These are phyloP conservation scores for Drosophila seguyi DNA, from an alignment of 1,140 invertebrate genomes.

Conservation along the genomic window DNA sequence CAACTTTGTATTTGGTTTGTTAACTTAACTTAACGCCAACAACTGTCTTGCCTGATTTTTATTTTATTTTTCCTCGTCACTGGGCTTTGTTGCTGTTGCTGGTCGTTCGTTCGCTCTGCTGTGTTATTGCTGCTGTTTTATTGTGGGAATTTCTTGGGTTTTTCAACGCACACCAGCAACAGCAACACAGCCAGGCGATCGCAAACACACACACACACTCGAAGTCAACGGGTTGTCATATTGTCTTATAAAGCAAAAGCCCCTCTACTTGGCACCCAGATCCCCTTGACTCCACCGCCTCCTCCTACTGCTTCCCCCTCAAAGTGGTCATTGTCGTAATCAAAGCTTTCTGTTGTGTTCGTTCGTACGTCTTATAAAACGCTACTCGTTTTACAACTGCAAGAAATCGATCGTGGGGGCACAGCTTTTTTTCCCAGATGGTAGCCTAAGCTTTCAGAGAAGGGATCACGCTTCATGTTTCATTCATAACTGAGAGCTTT, in stretches of 20 bases:
- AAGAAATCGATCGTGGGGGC: conserved; percentile 8
- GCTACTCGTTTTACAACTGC: conserved; percentile 71
- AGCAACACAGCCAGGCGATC: conserved; percentile 19
- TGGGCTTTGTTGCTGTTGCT: conserved; percentile 45
- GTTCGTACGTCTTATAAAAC: conserved; percentile 60
- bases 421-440: conserved; percentile 45
- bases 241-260: conserved; percentile 78
- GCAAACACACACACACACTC: conserved; percentile 5
- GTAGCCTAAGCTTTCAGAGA: conserved; percentile 36
- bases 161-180: conserved; percentile 78
- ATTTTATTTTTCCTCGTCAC: conserved; percentile 49
- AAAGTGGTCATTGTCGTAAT: conserved; percentile 61
- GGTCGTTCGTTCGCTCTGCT: conserved; percentile 26
- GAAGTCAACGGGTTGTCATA: conserved; percentile 54
- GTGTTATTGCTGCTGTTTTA: conserved; percentile 83
- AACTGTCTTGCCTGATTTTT: conserved; percentile 57
- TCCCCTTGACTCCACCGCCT: conserved; percentile 14
- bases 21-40: conserved; percentile 66
- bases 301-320: conserved; percentile 1
- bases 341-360: conserved; percentile 58
- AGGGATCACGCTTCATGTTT: conserved; percentile 60
- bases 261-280: conserved; percentile 50
- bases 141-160: conserved; percentile 85
- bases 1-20: conserved; percentile 73
- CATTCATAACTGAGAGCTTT: conserved; percentile 76